Percentiles rank a stretch among this genome's conserved stretches.
These are phyloP conservation scores for Hydraecia micacea DNA, from an alignment of 2,888 invertebrate genomes.

Conservation along the genomic window DNA sequence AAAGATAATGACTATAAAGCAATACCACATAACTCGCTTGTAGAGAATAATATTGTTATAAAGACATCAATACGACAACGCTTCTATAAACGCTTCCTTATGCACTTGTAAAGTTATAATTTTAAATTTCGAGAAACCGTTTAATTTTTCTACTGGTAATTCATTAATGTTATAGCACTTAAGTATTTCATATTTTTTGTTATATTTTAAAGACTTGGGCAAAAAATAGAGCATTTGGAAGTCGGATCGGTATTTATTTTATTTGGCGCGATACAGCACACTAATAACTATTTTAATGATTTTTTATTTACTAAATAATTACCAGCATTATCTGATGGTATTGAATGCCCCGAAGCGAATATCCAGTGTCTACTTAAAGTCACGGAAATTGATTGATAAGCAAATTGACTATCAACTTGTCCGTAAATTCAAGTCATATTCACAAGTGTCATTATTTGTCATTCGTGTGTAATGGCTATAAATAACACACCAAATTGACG, in stretches of 20 bases:
- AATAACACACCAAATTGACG: not conserved
- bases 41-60: slow-evolving; percentile 17
- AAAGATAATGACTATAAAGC: slow-evolving; percentile 23
- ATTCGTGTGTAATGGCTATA: not conserved
- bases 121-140: not conserved
- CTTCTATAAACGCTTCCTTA: not conserved
- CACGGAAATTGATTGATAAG: slow-evolving; percentile 4
- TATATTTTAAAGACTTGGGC: slow-evolving; percentile 1
- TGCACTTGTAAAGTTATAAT: not conserved
- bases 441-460: not conserved
- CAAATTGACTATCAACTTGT: not conserved
- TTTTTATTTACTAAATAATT: not conserved
- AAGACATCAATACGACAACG: not conserved
- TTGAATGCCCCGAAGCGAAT: slow-evolving; percentile 1
- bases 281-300: not conserved
- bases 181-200: slow-evolving; percentile 6
- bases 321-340: not conserved
- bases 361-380: not conserved
- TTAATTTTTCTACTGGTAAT: not conserved
- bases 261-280: not conserved
- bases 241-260: slow-evolving; percentile 1
- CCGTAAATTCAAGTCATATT: not conserved
- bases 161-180: not conserved
- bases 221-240: not conserved
- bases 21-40: slow-evolving; percentile 13